Evolutionary conservation across 2,797 vertebrate genomes (phyloP).

Genomic region (Crocidura indochinensis): DNA sequence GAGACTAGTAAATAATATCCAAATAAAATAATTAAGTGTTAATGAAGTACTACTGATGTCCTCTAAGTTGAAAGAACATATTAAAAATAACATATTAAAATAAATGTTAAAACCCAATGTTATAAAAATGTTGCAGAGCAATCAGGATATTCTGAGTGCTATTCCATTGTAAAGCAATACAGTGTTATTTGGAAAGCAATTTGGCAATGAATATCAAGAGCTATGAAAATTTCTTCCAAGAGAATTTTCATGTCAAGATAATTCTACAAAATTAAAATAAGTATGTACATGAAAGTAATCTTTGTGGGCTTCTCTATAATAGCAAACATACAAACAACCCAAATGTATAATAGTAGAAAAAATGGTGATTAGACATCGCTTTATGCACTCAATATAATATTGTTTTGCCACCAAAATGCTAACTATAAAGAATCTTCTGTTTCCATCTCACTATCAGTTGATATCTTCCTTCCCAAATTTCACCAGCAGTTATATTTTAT

Average conservation of each 20-base stretch:
- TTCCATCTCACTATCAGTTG: constrained; percentile 1
- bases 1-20: constrained; percentile 4
- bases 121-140: constrained; percentile 44
- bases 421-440: neutral
- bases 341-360: constrained; percentile 14
- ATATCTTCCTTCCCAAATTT: neutral
- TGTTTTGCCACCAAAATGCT: neutral
- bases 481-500: too few relatives aligned
- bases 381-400: neutral
- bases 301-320: constrained; percentile 24
- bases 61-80: constrained; percentile 47
- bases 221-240: constrained; percentile 63
- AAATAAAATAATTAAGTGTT: constrained; percentile 65
- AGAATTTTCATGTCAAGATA: constrained; percentile 69
- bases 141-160: neutral
- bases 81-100: constrained; percentile 72
- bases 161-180: neutral
- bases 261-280: constrained; percentile 65
- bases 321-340: constrained; percentile 46
- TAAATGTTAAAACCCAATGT: constrained; percentile 53
- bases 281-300: constrained; percentile 20
- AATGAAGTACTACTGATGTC: constrained; percentile 13
- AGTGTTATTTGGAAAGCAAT: constrained; percentile 63
- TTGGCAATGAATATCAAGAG: constrained; percentile 61
- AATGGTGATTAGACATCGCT: neutral